phyloP scores from a whole-genome alignment of 2,797 vertebrate genomes.

The Lagodon rhomboides region DNA sequence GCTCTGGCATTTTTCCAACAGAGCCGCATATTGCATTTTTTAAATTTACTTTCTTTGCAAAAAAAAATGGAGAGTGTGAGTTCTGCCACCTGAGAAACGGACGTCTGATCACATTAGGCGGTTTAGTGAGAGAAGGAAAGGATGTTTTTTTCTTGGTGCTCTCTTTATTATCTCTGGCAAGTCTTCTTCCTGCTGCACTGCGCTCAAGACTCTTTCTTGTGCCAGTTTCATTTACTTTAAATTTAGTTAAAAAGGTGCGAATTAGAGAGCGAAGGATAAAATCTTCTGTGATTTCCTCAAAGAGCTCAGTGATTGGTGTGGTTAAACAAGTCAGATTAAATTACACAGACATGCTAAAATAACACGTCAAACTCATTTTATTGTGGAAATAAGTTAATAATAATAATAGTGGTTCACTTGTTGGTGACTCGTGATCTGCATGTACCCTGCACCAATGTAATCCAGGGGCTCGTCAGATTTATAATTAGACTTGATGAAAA shows the following conservation, averaged over 20 bases:
- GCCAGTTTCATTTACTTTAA: slow-evolving; percentile 11
- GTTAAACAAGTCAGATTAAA: slow-evolving; percentile 4
- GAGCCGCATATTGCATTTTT: slow-evolving; percentile 14
- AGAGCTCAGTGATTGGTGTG: neutral
- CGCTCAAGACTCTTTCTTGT: slow-evolving; percentile 1
- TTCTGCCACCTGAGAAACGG: slow-evolving; percentile 1
- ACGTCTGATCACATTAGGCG: slow-evolving; percentile 5
- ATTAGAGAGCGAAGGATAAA: neutral
- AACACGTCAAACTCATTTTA: neutral
- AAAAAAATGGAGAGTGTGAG: neutral
- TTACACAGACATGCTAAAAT: neutral
- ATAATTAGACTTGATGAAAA: neutral
- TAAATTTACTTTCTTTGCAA: neutral
- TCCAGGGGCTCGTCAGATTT: neutral
- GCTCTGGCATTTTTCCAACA: slow-evolving; percentile 24
- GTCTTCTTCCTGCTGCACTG: neutral
- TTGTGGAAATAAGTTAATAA: neutral
- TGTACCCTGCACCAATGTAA: neutral
- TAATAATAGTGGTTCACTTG: neutral
- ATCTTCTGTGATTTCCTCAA: neutral
- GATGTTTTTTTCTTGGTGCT: neutral
- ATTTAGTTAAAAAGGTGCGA: neutral
- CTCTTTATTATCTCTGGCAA: slow-evolving; percentile 12
- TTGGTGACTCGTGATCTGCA: neutral
- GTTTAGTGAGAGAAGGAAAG: neutral